A percentile compares a stretch with the other conserved stretches of the same genome.
Conservation (phyloP, 2,113 vertebrate genomes). For the Paedocypris sp. region DNA sequence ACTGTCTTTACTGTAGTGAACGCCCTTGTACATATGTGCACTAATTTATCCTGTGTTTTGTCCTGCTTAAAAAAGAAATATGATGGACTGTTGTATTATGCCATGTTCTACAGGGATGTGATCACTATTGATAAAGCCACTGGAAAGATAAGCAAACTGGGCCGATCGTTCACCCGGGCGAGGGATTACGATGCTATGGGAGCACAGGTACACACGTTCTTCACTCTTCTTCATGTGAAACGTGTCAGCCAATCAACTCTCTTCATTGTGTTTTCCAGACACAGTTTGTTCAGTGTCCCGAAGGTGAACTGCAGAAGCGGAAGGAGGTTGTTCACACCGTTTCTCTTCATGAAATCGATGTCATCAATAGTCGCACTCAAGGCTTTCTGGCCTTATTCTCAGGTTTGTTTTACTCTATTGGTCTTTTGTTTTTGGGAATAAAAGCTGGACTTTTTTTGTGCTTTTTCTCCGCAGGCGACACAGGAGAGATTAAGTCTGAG, state of each 20-base stretch:
- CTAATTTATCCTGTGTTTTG: background rate
- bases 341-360: constrained; percentile 85
- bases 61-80: background rate
- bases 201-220: constrained; percentile 70
- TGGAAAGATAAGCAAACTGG: constrained; percentile 83
- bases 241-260: background rate
- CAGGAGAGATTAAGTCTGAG: constrained; percentile 86
- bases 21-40: no score
- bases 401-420: constrained; percentile 42
- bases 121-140: constrained; percentile 93
- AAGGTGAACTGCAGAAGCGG: constrained; percentile 87
- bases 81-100: background rate
- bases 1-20: no score
- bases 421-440: background rate
- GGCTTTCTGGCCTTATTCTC: constrained; percentile 90
- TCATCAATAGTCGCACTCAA: constrained; percentile 91
- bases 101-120: constrained; percentile 63
- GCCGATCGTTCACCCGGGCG: constrained; percentile 83
- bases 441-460: background rate
- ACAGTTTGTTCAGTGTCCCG: constrained; percentile 89
- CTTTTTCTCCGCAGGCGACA: constrained; percentile 61
- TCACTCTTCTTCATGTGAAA: background rate
- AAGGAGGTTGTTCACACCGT: constrained; percentile 90
- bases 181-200: constrained; percentile 91
- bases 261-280: constrained; percentile 54